These are phyloP conservation scores for Drosophila teissieri DNA, from an alignment of 1,140 invertebrate genomes.

Conservation along the genomic window DNA sequence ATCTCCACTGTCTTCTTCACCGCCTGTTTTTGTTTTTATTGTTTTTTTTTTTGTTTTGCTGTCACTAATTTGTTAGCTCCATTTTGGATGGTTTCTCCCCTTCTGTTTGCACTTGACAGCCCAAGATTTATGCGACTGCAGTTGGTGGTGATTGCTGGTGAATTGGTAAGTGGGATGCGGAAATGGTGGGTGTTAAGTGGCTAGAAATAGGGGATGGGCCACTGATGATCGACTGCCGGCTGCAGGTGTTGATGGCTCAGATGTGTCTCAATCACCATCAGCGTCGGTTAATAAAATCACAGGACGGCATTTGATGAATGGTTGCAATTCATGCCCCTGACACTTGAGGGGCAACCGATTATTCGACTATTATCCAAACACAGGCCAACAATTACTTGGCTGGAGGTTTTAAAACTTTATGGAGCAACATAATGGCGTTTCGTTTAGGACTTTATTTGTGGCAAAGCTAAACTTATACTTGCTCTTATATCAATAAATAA, in stretches of 20 bases:
- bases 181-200: background rate
- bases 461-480: too few relatives aligned
- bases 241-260: conserved; percentile 75
- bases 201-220: background rate
- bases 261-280: conserved; percentile 79
- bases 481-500: too few relatives aligned
- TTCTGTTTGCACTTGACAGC: conserved; percentile 52
- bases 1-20: background rate
- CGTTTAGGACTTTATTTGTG: too few relatives aligned
- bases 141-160: conserved; percentile 48
- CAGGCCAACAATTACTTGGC: conserved; percentile 18
- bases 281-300: conserved; percentile 80
- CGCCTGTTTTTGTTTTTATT: background rate
- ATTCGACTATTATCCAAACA: conserved; percentile 58
- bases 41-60: conserved; percentile 15
- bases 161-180: background rate
- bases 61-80: conserved; percentile 57
- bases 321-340: conserved; percentile 60
- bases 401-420: background rate
- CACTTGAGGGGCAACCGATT: conserved; percentile 64
- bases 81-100: conserved; percentile 41
- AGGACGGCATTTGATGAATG: conserved; percentile 75
- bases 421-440: background rate
- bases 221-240: conserved; percentile 44
- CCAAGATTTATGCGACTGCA: conserved; percentile 72